A percentile compares a stretch with the other conserved stretches of the same genome.
These are phyloP conservation scores for Drosophila fulvimacula DNA, from an alignment of 2,888 invertebrate species.

Conservation along the genomic window DNA sequence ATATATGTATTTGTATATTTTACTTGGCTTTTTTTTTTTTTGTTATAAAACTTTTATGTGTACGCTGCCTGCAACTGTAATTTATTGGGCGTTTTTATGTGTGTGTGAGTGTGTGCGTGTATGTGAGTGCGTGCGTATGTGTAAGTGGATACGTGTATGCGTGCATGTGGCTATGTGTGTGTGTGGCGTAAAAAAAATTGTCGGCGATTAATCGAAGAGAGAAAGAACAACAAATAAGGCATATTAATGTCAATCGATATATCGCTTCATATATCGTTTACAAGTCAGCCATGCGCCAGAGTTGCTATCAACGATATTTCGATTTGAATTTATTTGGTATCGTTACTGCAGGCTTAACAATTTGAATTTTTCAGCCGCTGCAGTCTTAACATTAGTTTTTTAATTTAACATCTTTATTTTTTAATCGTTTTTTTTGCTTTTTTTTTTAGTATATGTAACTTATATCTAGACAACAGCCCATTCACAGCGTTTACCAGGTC, in stretches of 20 bases:
- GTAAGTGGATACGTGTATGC: constrained; percentile 22
- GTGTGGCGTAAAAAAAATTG: constrained; percentile 51
- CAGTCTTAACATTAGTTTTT: too few relatives aligned
- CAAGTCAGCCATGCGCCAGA: not conserved
- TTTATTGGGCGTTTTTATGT: constrained; percentile 67
- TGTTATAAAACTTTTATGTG: constrained; percentile 51
- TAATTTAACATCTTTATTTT: too few relatives aligned
- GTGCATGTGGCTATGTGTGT: constrained; percentile 49
- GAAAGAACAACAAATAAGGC: constrained; percentile 5
- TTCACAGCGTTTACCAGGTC: not conserved
- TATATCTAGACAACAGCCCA: not conserved
- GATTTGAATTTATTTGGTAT: too few relatives aligned
- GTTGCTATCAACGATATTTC: not conserved
- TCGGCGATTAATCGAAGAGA: constrained; percentile 29
- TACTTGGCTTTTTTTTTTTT: constrained; percentile 7
- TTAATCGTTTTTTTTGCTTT: too few relatives aligned
- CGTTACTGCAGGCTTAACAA: not conserved
- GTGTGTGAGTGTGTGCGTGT: constrained; percentile 54
- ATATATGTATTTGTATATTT: not conserved
- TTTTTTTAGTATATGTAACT: too few relatives aligned
- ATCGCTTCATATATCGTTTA: too few relatives aligned
- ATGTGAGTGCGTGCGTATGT: not conserved
- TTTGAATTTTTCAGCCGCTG: not conserved
- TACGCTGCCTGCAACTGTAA: constrained; percentile 48
- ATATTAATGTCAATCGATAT: constrained; percentile 18